These are phyloP conservation scores for Trichogramma pretiosum DNA, from an alignment of 1,140 invertebrate genomes.

Conservation along the genomic window DNA sequence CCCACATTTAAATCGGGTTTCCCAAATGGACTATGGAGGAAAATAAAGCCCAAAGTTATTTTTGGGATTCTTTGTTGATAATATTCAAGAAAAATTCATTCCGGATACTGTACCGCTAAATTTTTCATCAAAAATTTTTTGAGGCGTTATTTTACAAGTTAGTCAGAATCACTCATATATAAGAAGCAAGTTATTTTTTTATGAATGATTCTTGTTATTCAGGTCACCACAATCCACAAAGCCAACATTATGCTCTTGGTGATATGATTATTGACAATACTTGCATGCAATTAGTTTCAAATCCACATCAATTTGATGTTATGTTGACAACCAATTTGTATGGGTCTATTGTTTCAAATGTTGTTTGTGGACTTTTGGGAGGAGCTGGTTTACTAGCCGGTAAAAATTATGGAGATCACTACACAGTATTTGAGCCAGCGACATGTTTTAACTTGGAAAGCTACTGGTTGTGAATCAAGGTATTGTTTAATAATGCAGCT, in stretches of 20 bases:
- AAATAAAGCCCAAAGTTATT: too few relatives aligned
- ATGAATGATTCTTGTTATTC: background rate
- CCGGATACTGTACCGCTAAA: too few relatives aligned
- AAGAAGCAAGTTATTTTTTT: background rate
- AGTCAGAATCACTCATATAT: too few relatives aligned
- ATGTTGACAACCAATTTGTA: slow-evolving; percentile 97
- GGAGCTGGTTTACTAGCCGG: slow-evolving; percentile 97
- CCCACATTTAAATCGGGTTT: too few relatives aligned
- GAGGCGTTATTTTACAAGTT: too few relatives aligned
- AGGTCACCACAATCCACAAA: slow-evolving; percentile 91
- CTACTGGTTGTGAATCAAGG: slow-evolving; percentile 66
- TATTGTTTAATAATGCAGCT: slow-evolving; percentile 24
- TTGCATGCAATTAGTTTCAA: slow-evolving; percentile 94
- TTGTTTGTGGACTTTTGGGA: slow-evolving; percentile 93
- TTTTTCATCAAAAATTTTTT: too few relatives aligned
- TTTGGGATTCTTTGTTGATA: too few relatives aligned
- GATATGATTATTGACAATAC: slow-evolving; percentile 98
- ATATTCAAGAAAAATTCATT: too few relatives aligned
- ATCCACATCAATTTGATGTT: slow-evolving; percentile 97
- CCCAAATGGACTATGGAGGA: too few relatives aligned
- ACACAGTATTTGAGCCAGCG: slow-evolving; percentile 83
- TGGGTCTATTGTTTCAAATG: slow-evolving; percentile 94
- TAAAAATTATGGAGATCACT: slow-evolving; percentile 56
- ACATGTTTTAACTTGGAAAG: slow-evolving; percentile 89
- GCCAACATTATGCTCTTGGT: slow-evolving; percentile 95